A percentile compares a stretch with the other conserved stretches of the same genome.
phyloP scores from a whole-genome alignment of 2,113 vertebrate genomes.

The Pangasianodon hypophthalmus region DNA sequence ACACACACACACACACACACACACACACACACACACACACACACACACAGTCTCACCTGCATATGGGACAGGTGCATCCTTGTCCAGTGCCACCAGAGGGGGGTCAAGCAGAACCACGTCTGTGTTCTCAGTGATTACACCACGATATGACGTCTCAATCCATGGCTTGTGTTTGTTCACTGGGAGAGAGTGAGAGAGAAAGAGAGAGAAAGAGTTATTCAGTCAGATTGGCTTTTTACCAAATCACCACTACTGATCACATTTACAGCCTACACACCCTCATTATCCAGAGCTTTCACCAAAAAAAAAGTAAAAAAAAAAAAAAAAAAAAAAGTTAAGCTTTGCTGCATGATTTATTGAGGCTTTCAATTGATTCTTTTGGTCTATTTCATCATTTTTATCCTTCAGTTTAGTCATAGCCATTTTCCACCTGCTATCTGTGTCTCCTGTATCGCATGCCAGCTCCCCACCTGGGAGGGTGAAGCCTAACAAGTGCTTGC shows the following conservation, averaged over 20 bases:
- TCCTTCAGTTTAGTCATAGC: background rate
- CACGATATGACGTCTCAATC: conserved; percentile 97
- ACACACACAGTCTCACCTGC: conserved; percentile 77
- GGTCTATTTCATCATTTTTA: background rate
- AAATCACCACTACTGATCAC: background rate
- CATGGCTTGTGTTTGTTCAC: conserved; percentile 98
- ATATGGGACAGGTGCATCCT: conserved; percentile 92
- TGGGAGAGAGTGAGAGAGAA: conserved; percentile 63
- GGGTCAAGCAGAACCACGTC: conserved; percentile 92
- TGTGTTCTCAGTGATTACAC: conserved; percentile 94
- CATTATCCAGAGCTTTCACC: background rate
- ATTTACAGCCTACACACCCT: background rate
- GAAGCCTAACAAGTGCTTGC: background rate
- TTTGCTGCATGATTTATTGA: background rate
- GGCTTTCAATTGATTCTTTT: background rate
- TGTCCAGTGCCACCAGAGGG: conserved; percentile 94
- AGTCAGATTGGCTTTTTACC: background rate
- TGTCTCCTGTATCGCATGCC: background rate
- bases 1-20: background rate
- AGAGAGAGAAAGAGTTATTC: conserved; percentile 18
- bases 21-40: background rate
- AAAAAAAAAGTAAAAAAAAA: background rate
- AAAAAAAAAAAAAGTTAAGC: background rate
- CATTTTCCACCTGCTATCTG: background rate
- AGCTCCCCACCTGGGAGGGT: background rate